Evolutionary conservation across 2,113 vertebrate genomes (phyloP).

Genomic region (Geococcyx californianus): DNA sequence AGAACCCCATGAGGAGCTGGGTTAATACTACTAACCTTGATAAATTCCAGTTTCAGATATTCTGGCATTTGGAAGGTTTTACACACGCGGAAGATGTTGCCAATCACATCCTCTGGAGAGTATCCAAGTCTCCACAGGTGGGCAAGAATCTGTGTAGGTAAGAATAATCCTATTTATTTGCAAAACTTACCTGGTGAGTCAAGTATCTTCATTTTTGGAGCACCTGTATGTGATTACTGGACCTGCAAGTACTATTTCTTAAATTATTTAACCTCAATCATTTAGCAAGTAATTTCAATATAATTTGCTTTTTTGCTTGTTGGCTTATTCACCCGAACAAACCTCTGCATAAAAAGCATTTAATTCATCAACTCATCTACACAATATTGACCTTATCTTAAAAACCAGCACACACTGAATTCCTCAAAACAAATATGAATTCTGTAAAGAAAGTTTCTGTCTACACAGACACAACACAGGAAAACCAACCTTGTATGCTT

Average conservation of each 20-base stretch:
- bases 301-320: not conserved
- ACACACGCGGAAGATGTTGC: constrained; percentile 96
- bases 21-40: constrained; percentile 84
- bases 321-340: not conserved
- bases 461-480: not conserved
- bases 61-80: constrained; percentile 96
- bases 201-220: not conserved
- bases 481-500: constrained; percentile 88
- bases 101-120: constrained; percentile 94
- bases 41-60: constrained; percentile 95
- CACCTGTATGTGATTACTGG: not conserved
- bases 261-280: not conserved
- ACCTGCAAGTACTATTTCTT: not conserved
- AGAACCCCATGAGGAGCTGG: not conserved
- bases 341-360: not conserved
- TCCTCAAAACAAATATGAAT: not conserved
- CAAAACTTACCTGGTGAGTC: not conserved
- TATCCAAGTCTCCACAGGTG: constrained; percentile 97
- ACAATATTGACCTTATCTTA: not conserved
- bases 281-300: not conserved
- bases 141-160: constrained; percentile 82
- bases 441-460: not conserved
- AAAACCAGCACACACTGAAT: not conserved
- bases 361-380: not conserved
- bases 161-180: not conserved